Evolutionary conservation across 2,797 vertebrate genomes (phyloP).

Genomic region (Poeciliopsis gracilis): DNA sequence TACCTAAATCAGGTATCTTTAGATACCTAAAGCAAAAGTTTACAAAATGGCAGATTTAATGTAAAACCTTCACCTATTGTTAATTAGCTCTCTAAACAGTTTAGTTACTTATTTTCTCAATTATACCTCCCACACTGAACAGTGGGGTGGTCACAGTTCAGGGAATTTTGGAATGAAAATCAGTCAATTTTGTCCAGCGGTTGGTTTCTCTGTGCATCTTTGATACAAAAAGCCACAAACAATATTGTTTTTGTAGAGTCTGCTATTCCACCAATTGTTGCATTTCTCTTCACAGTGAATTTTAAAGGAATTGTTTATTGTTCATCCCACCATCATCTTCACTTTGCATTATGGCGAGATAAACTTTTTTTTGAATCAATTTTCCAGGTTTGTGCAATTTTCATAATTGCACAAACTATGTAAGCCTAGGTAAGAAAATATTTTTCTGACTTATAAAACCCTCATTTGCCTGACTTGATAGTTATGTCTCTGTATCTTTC

Average conservation of each 20-base stretch:
- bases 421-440: background rate
- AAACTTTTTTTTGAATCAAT: background rate
- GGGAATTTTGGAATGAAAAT: background rate
- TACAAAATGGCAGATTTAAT: background rate
- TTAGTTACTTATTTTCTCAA: background rate
- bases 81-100: background rate
- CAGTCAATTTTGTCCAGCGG: background rate
- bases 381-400: background rate
- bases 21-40: background rate
- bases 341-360: background rate
- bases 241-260: background rate
- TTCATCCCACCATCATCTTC: background rate
- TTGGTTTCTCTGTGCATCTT: background rate
- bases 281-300: background rate
- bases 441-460: background rate
- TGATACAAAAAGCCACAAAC: background rate
- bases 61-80: background rate
- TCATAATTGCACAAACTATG: background rate
- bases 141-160: background rate
- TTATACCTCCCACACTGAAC: background rate
- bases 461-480: background rate
- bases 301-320: background rate
- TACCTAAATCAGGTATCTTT: background rate
- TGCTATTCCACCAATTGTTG: background rate
- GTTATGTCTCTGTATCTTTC: background rate